Evolutionary conservation across 2,797 vertebrate species (phyloP).

Genomic region (Megalops cyprinoides): DNA sequence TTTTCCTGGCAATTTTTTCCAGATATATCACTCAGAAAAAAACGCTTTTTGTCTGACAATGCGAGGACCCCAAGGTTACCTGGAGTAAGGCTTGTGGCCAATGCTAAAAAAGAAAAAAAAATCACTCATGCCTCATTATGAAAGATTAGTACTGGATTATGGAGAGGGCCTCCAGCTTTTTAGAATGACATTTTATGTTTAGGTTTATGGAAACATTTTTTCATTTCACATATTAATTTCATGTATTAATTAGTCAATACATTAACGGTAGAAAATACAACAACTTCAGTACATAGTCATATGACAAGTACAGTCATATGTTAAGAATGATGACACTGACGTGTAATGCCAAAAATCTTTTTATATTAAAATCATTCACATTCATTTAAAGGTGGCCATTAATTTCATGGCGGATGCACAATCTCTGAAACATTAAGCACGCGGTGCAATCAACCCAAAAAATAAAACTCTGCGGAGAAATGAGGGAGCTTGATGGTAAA

Average conservation of each 20-base stretch:
- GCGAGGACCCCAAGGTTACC: constrained; percentile 45
- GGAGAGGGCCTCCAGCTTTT: neutral
- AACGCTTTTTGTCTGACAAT: neutral
- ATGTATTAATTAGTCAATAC: too few relatives aligned
- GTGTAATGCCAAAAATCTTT: neutral
- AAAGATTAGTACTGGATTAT: neutral
- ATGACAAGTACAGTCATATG: too few relatives aligned
- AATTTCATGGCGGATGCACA: neutral
- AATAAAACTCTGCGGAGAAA: neutral
- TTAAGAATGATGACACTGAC: too few relatives aligned
- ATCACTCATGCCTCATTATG: neutral
- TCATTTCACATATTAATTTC: too few relatives aligned
- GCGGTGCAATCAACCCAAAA: neutral
- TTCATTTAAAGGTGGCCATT: neutral
- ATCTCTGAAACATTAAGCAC: neutral
- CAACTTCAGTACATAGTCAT: too few relatives aligned
- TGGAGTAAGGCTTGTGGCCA: too few relatives aligned
- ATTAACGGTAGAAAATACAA: too few relatives aligned
- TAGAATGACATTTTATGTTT: too few relatives aligned
- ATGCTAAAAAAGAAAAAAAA: too few relatives aligned
- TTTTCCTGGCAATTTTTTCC: neutral
- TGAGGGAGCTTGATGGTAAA: neutral
- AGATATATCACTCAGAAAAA: neutral
- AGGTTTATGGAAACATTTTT: too few relatives aligned
- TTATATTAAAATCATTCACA: neutral